Evolutionary conservation across 1,140 invertebrate genomes (phyloP).

Genomic region (Triops cancriformis): DNA sequence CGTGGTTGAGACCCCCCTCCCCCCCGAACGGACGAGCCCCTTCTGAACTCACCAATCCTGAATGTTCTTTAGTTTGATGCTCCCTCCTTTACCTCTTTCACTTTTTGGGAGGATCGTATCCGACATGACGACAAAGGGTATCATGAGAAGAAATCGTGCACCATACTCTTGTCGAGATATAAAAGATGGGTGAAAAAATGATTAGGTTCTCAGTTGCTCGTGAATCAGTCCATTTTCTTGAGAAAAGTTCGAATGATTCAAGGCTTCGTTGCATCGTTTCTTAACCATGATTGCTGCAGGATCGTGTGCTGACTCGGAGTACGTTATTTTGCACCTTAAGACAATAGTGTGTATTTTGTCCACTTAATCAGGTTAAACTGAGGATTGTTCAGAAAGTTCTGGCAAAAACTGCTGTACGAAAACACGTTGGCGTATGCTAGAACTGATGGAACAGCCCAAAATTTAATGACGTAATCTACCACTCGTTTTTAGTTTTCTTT

Average conservation of each 20-base stretch:
- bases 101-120: neutral
- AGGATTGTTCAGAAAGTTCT: no score
- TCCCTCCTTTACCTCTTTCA: neutral
- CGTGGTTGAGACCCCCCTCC: no score
- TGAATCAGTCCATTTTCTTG: neutral
- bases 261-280: neutral
- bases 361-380: no score
- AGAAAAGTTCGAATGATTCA: neutral
- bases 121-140: neutral
- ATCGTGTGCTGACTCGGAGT: neutral
- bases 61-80: neutral
- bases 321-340: neutral
- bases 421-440: no score
- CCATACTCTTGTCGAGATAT: neutral
- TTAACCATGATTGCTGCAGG: neutral
- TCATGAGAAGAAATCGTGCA: neutral
- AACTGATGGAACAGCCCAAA: no score
- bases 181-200: neutral
- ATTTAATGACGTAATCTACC: no score
- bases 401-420: no score
- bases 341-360: neutral
- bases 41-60: neutral
- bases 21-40: neutral
- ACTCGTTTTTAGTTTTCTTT: neutral
- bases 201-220: neutral